A percentile compares a stretch with the other conserved stretches of the same genome.
These are phyloP conservation scores for Drosophila funebris DNA, from an alignment of 1,140 invertebrate species.

Conservation along the genomic window DNA sequence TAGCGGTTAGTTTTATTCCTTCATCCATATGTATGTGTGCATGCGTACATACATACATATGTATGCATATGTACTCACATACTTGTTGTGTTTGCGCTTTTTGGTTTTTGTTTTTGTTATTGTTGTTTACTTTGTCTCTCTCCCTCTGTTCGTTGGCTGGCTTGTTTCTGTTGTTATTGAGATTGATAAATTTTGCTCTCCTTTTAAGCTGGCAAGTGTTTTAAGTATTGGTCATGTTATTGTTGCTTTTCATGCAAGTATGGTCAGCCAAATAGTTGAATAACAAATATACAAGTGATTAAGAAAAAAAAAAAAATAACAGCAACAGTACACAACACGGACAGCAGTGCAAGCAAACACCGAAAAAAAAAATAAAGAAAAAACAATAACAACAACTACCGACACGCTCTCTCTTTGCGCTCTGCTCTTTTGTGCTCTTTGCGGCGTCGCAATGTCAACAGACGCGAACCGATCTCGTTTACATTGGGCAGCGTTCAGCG, in stretches of 20 bases:
- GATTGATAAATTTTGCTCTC: conserved; percentile 15
- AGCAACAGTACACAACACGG: conserved; percentile 13
- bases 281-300: conserved; percentile 49
- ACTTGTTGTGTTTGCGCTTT: conserved; percentile 13
- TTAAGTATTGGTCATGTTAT: conserved; percentile 8
- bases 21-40: neutral
- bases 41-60: neutral
- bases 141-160: conserved; percentile 1
- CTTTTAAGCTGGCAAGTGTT: conserved; percentile 10
- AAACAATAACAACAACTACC: conserved; percentile 16
- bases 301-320: conserved; percentile 19
- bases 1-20: conserved; percentile 8
- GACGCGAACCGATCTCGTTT: conserved; percentile 59
- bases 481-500: conserved; percentile 45
- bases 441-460: conserved; percentile 53
- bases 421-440: neutral
- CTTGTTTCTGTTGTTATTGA: conserved; percentile 17
- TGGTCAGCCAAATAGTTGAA: conserved; percentile 36
- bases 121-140: conserved; percentile 28
- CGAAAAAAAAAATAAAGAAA: conserved; percentile 13
- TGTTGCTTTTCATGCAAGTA: conserved; percentile 7
- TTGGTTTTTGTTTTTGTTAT: conserved; percentile 19
- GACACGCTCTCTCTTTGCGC: neutral
- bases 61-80: neutral
- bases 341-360: conserved; percentile 12